Conservation (phyloP, 2,113 vertebrate species). For the Alexandromys fortis region DNA sequence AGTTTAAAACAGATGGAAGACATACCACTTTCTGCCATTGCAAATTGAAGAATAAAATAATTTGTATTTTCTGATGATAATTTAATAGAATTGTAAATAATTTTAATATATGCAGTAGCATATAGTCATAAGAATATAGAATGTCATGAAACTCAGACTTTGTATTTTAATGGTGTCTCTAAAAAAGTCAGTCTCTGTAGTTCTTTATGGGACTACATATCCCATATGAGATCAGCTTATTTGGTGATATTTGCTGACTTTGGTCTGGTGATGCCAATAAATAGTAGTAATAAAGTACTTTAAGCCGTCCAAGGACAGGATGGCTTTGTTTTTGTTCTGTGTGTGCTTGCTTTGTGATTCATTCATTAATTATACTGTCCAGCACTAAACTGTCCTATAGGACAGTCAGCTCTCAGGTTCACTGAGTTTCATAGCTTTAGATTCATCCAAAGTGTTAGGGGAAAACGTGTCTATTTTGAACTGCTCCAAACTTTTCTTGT, state of each 20-base stretch:
- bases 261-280: conserved; percentile 14
- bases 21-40: not conserved
- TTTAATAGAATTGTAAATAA: conserved; percentile 22
- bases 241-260: not conserved
- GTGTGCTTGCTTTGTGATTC: not conserved
- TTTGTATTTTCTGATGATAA: conserved; percentile 13
- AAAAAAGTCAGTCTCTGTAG: not conserved
- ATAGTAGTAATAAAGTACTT: conserved; percentile 16
- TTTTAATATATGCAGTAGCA: not conserved
- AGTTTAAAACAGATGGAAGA: not conserved
- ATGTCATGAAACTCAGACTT: not conserved
- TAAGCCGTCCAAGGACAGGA: not conserved
- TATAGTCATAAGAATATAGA: not conserved
- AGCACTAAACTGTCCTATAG: too few relatives aligned
- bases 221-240: not conserved
- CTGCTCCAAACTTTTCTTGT: not conserved
- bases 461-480: not conserved
- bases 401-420: not conserved
- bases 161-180: not conserved
- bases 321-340: not conserved
- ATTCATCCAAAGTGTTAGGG: not conserved
- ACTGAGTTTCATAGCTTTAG: not conserved
- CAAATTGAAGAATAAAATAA: not conserved
- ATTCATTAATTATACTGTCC: not conserved
- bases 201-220: conserved; percentile 5